Conservation (phyloP, 2,113 vertebrate species). For the Ailuropoda melanoleuca region DNA sequence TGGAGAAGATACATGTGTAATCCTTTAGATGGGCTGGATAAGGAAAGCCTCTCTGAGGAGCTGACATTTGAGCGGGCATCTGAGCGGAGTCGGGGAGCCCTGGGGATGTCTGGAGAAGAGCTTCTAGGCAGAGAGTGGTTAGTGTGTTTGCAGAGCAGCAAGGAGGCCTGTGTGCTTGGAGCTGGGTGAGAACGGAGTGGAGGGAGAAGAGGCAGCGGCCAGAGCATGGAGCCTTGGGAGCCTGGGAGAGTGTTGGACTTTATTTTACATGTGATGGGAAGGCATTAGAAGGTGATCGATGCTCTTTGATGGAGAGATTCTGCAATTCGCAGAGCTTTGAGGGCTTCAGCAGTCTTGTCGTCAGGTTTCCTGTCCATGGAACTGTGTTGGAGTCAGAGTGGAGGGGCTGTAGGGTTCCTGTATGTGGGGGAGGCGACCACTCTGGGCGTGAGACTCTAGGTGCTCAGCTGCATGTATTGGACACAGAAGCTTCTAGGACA, state of each 20-base stretch:
- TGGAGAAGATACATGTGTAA: neutral
- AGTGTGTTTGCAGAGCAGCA: neutral
- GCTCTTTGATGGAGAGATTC: neutral
- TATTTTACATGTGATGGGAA: neutral
- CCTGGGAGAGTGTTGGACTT: neutral
- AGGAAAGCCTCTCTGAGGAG: neutral
- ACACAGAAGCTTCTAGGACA: neutral
- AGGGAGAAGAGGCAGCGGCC: neutral
- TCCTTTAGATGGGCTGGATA: neutral
- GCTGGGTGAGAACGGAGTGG: neutral
- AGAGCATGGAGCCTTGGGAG: neutral
- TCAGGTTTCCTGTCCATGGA: neutral
- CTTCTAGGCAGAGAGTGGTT: neutral
- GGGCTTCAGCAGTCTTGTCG: neutral
- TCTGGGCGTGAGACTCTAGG: neutral
- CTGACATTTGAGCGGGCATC: neutral
- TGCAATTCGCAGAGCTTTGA: neutral
- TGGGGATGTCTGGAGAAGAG: neutral
- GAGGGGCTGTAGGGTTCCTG: neutral
- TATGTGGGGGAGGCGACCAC: neutral
- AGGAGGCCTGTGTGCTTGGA: neutral
- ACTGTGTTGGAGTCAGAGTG: accelerated
- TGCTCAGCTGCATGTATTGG: no score
- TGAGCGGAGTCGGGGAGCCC: neutral
- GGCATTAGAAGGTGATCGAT: no score